Percentiles rank a stretch among this genome's conserved stretches.
These are phyloP conservation scores for Conus betulinus DNA, from an alignment of 1,140 invertebrate species.

Conservation along the genomic window DNA sequence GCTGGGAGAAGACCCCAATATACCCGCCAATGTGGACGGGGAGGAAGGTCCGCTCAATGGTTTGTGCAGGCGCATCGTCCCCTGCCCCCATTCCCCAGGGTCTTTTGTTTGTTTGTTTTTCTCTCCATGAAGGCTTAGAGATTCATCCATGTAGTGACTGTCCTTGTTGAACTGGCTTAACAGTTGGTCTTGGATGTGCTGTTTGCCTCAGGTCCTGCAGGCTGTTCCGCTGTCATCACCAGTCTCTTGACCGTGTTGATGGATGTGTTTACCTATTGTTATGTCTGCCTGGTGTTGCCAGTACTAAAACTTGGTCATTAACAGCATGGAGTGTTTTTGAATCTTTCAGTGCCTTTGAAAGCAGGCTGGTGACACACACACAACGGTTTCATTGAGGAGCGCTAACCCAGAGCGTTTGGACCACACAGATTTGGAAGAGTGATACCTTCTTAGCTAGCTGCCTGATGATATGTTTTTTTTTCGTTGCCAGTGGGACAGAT, in stretches of 20 bases:
- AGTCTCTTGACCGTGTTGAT: background rate
- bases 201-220: too few species aligned
- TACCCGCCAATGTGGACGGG: constrained; percentile 72
- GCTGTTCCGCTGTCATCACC: background rate
- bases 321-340: constrained; percentile 5
- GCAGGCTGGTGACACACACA: background rate
- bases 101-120: background rate
- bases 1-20: constrained; percentile 74
- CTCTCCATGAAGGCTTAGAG: too few species aligned
- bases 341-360: background rate
- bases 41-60: constrained; percentile 86
- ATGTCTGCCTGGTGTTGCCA: background rate
- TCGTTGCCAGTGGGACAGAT: too few species aligned
- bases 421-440: too few species aligned
- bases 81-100: background rate
- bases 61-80: constrained; percentile 36
- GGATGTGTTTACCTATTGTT: background rate
- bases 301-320: constrained; percentile 3
- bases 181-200: too few species aligned
- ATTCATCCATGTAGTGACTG: too few species aligned
- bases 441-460: too few species aligned
- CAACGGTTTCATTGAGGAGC: too few species aligned
- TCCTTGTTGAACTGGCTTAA: too few species aligned
- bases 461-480: too few species aligned
- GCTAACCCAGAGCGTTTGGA: too few species aligned